Evolutionary conservation across 2,797 vertebrate genomes (phyloP).

Genomic region (Dromococcyx pavoninus): DNA sequence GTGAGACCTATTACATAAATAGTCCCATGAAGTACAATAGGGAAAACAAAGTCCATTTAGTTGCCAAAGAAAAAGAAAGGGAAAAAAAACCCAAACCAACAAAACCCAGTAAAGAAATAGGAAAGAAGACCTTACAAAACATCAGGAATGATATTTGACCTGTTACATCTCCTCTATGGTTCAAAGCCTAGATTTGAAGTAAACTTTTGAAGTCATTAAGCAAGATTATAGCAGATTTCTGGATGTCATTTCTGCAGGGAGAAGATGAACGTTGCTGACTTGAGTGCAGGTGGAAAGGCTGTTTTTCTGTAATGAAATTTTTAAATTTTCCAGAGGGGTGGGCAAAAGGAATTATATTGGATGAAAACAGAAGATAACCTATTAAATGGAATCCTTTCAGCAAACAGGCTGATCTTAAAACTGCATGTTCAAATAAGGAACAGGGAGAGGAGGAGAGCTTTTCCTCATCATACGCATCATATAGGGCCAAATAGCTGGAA

Average conservation of each 20-base stretch:
- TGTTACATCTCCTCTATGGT: background rate
- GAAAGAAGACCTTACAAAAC: conserved; percentile 5
- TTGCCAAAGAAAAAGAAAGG: background rate
- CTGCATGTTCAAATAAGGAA: background rate
- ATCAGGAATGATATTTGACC: background rate
- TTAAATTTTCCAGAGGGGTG: conserved; percentile 5
- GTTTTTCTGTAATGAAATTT: background rate
- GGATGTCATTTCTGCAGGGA: background rate
- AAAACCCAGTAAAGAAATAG: background rate
- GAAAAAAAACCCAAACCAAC: background rate
- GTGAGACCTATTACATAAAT: conserved; percentile 20
- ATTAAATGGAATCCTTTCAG: conserved; percentile 39
- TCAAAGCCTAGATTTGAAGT: conserved; percentile 14
- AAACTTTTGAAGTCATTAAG: conserved; percentile 1
- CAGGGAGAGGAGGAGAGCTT: background rate
- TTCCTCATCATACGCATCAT: background rate
- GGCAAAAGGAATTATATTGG: background rate
- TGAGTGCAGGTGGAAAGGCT: background rate
- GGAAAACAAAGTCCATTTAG: background rate
- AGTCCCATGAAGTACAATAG: background rate
- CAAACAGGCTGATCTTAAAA: conserved; percentile 9
- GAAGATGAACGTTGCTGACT: conserved; percentile 3
- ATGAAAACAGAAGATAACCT: conserved; percentile 24
- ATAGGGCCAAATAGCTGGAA: background rate
- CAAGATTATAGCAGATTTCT: conserved; percentile 38